These are phyloP conservation scores for Hyles lineata DNA, from an alignment of 2,888 invertebrate genomes.

Conservation along the genomic window DNA sequence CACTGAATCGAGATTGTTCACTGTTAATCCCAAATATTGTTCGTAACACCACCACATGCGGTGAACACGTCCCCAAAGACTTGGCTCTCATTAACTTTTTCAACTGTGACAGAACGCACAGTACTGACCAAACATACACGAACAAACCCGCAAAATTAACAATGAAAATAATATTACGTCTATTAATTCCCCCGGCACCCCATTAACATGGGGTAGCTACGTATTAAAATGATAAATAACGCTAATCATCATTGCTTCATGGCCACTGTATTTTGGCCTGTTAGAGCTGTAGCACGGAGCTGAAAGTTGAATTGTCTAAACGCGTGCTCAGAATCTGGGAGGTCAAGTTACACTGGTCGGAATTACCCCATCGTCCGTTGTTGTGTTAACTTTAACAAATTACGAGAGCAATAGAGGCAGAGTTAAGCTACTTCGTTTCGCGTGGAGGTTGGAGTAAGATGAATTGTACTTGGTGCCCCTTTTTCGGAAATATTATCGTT, in stretches of 20 bases:
- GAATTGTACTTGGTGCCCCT: slow-evolving; percentile 72
- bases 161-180: slow-evolving; percentile 78
- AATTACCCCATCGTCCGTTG: slow-evolving; percentile 68
- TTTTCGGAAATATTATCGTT: slow-evolving; percentile 63
- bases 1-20: too few relatives aligned
- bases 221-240: slow-evolving; percentile 83
- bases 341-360: slow-evolving; percentile 55
- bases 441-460: slow-evolving; percentile 65
- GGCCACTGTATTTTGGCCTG: slow-evolving; percentile 50
- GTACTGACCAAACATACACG: slow-evolving; percentile 56
- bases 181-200: slow-evolving; percentile 79
- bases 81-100: slow-evolving; percentile 43
- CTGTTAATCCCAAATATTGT: neutral
- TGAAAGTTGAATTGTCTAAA: slow-evolving; percentile 20
- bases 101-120: slow-evolving; percentile 34
- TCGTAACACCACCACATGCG: slow-evolving; percentile 59
- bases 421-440: slow-evolving; percentile 67
- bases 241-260: slow-evolving; percentile 73
- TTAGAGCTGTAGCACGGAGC: slow-evolving; percentile 29
- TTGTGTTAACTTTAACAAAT: slow-evolving; percentile 82
- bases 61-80: slow-evolving; percentile 50
- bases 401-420: slow-evolving; percentile 71
- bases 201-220: slow-evolving; percentile 78
- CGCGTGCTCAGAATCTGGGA: slow-evolving; percentile 35
- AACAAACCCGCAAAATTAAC: slow-evolving; percentile 76